These are phyloP conservation scores for Thalassoma bifasciatum DNA, from an alignment of 2,113 vertebrate genomes.

Conservation along the genomic window DNA sequence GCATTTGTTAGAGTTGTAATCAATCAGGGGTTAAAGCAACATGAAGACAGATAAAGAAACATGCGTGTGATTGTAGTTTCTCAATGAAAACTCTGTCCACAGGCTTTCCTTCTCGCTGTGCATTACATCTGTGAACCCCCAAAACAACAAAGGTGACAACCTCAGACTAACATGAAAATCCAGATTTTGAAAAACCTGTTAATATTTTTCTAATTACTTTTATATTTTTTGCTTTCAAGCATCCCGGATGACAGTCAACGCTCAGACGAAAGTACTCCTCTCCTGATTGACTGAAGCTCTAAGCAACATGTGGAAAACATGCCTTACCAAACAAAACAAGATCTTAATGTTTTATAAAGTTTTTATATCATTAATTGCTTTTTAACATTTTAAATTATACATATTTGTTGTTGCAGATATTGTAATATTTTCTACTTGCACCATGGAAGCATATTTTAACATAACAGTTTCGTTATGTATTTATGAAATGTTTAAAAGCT, in stretches of 20 bases:
- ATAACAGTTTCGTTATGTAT: not conserved
- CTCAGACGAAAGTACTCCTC: constrained; percentile 50
- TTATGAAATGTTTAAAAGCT: constrained; percentile 1
- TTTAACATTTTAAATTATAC: constrained; percentile 1
- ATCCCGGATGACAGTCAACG: not conserved
- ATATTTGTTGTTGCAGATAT: not conserved
- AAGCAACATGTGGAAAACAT: not conserved
- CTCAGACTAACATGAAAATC: not conserved
- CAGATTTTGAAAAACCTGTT: too few relatives aligned
- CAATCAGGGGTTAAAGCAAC: not conserved
- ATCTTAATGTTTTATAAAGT: not conserved
- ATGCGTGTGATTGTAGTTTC: constrained; percentile 13
- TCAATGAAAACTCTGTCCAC: constrained; percentile 26
- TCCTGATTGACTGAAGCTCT: constrained; percentile 49
- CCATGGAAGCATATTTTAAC: not conserved
- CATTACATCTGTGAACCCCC: constrained; percentile 60
- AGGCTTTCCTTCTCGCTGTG: constrained; percentile 75
- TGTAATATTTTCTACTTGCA: not conserved
- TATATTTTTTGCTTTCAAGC: constrained; percentile 33
- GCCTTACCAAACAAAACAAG: not conserved
- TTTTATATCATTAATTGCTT: not conserved
- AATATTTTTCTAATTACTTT: not conserved
- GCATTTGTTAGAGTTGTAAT: not conserved
- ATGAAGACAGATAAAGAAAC: not conserved
- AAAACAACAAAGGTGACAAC: constrained; percentile 62